Evolutionary conservation across 2,888 invertebrate species (phyloP).

Genomic region (Rhopalosiphum nymphaeae): DNA sequence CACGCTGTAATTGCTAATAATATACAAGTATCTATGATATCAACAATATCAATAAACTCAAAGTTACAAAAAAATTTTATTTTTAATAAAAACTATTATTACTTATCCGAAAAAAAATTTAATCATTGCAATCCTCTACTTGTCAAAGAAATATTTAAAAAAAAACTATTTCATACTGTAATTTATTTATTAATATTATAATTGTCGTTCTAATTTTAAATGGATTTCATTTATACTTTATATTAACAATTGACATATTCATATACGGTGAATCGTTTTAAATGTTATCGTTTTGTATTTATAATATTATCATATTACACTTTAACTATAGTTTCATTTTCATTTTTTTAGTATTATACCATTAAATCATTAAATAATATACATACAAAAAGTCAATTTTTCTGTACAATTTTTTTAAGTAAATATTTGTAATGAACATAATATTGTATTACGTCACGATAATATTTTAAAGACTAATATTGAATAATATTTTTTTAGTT

Average conservation of each 20-base stretch:
- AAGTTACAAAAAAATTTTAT: too few species aligned
- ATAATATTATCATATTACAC: neutral
- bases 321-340: neutral
- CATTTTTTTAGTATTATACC: neutral
- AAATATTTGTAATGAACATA: neutral
- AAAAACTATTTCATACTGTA: neutral
- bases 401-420: neutral
- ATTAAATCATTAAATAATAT: neutral
- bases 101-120: too few species aligned
- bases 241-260: neutral
- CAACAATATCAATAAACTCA: too few species aligned
- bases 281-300: too few species aligned
- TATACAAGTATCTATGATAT: too few species aligned
- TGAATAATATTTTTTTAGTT: neutral
- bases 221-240: neutral
- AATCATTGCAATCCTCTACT: neutral
- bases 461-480: neutral
- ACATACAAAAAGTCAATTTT: neutral
- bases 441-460: neutral
- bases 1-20: too few species aligned
- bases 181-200: neutral
- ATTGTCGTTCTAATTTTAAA: neutral
- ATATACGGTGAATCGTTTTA: neutral
- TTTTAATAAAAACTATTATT: too few species aligned
- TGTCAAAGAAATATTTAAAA: neutral